phyloP scores from a whole-genome alignment of 1,140 invertebrate species.

The Pinna nobilis region DNA sequence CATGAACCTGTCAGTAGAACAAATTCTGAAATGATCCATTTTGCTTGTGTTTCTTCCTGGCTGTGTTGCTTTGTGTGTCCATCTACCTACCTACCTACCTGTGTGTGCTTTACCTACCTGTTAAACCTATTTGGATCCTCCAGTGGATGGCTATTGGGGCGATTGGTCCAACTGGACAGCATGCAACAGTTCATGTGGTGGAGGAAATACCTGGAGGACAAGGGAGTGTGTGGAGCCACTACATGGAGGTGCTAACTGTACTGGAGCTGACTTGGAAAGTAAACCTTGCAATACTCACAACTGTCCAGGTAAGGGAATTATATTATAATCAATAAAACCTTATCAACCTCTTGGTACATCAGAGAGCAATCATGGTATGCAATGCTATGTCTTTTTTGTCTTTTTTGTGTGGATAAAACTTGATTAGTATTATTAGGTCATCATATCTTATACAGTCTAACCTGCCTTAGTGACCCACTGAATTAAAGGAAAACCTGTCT shows the following conservation, averaged over 20 bases:
- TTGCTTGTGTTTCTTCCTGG: conserved; percentile 10
- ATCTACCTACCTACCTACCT: no score
- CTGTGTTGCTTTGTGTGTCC: conserved; percentile 18
- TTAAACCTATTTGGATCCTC: no score
- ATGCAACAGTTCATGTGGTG: conserved; percentile 92
- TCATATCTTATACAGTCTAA: no score
- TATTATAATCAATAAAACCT: no score
- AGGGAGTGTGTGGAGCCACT: conserved; percentile 51
- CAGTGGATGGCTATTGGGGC: conserved; percentile 58
- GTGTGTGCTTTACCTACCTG: conserved; percentile 5
- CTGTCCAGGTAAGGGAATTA: conserved; percentile 46
- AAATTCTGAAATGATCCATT: conserved; percentile 13
- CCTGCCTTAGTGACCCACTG: no score
- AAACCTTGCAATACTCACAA: conserved; percentile 40
- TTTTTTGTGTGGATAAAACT: no score
- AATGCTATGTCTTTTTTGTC: no score
- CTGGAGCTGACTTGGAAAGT: conserved; percentile 31
- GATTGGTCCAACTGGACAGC: conserved; percentile 85
- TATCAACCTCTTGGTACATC: no score
- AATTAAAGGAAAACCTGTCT: no score
- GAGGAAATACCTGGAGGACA: conserved; percentile 84
- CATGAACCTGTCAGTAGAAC: no score
- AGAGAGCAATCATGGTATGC: no score
- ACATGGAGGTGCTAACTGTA: conserved; percentile 46
- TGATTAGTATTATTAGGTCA: no score